Evolutionary conservation across 1,140 invertebrate species (phyloP).

Genomic region (Dreissena polymorpha): DNA sequence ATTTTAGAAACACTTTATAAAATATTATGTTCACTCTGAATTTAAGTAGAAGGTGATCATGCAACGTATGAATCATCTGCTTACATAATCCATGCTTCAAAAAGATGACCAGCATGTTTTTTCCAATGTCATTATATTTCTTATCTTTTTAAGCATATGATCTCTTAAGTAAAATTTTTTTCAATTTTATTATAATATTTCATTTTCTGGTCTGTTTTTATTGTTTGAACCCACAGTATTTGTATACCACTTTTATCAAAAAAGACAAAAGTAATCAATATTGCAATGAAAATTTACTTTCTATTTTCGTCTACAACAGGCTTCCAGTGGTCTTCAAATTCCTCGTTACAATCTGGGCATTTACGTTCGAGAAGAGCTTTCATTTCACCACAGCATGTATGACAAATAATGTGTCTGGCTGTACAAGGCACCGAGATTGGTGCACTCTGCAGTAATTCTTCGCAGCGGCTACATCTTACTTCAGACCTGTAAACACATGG

Average conservation of each 20-base stretch:
- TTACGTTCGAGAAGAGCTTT: background rate
- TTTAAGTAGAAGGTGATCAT: too few relatives aligned
- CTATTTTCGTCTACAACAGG: constrained; percentile 5
- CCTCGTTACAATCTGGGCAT: constrained; percentile 15
- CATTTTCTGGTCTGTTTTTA: background rate
- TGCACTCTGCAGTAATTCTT: constrained; percentile 24
- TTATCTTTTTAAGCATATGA: background rate
- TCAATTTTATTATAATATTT: background rate
- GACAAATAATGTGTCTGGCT: constrained; percentile 12
- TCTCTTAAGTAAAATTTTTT: background rate
- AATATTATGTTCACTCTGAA: too few relatives aligned
- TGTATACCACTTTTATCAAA: background rate
- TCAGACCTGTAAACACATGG: background rate
- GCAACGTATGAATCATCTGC: too few relatives aligned
- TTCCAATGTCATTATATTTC: too few relatives aligned
- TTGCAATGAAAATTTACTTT: background rate
- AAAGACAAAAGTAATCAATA: background rate
- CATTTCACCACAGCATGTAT: constrained; percentile 22
- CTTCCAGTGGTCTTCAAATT: constrained; percentile 4
- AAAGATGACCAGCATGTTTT: too few relatives aligned
- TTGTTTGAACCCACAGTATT: background rate
- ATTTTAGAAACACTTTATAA: too few relatives aligned
- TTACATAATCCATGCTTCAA: too few relatives aligned
- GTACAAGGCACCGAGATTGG: constrained; percentile 27
- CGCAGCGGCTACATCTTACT: constrained; percentile 28